Base-by-base conservation (phyloP, 2,888 invertebrate species). In the Pristionchus mayeri region DNA sequence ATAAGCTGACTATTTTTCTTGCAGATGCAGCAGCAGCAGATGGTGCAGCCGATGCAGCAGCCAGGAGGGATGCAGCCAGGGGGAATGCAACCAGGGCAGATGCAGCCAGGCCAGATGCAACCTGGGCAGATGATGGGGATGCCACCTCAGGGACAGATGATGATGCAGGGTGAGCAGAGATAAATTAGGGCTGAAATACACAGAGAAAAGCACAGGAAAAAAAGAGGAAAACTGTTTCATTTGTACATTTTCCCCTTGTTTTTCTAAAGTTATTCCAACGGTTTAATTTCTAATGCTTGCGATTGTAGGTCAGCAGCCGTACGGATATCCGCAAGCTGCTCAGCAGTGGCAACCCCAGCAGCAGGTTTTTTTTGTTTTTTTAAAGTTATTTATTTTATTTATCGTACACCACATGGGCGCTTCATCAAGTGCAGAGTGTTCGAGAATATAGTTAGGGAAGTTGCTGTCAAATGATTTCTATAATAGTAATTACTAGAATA, bases 291-390 rank as follows among this genome's bases (percentile, higher is more conserved):
- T 9, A 44, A 54, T 54, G 21, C 6, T 4, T 54, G 7, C 54
- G n/a, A 67, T 50, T 76, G 1, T 50, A 78, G 76, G 76, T 7
- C 76, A 78, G 21, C 76, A 78, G 30, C 76, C 76, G 76, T 78
- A 78, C 50, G 76, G 76, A 1, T 78, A 78, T 7, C 76, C 76
- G 75, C 75, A 75, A 9, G 50, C 24, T 6, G 76, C 50, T 16
- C 76, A 78, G 27, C 50, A 11, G 27, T 50, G 50, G 76, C 24
- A 21, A 7, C 48, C 21, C 2, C 75, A 78, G 30, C 50, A 6
- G 6, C 76, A 78, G 76, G 80, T 57, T 37, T 67, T 67, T 13
- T 37, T 37, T 34, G 34, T 37, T 37, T 67, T 67, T 37, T 67
- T 18, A 30, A 18, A 16, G 6, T 27, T 18, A 34, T 27, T 1